phyloP scores from a whole-genome alignment of 2,113 vertebrate genomes.

The Equus przewalskii region DNA sequence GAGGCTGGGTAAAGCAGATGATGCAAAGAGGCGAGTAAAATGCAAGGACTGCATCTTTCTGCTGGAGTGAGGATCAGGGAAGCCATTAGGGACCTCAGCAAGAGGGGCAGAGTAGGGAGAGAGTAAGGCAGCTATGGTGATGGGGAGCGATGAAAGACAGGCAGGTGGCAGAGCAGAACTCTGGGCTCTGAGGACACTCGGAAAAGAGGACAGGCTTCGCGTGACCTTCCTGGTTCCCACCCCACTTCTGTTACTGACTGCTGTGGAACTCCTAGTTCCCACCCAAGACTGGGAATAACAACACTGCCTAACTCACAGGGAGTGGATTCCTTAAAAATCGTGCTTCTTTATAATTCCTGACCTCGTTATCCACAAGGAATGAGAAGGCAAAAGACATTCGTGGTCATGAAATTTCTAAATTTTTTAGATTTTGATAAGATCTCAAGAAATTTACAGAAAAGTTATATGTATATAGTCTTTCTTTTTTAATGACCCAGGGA shows the following conservation, averaged over 20 bases:
- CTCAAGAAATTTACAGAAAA: background rate
- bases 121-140: too few species aligned
- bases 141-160: background rate
- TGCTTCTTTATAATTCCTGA: background rate
- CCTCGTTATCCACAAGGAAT: background rate
- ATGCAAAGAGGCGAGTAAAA: too few species aligned
- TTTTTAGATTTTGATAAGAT: background rate
- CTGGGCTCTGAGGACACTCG: background rate
- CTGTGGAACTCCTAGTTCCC: background rate
- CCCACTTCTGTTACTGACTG: background rate
- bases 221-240: background rate
- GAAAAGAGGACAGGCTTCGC: background rate
- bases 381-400: background rate
- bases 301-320: background rate
- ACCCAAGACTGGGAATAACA: background rate
- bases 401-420: background rate
- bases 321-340: background rate
- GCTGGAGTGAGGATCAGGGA: too few species aligned
- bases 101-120: background rate
- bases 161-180: too few species aligned
- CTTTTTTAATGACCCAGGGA: background rate
- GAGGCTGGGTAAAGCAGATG: background rate
- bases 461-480: background rate
- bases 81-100: background rate
- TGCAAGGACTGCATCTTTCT: background rate